Base-by-base conservation (phyloP, 2,888 invertebrate genomes). In the Hydrotaea cyrtoneurina region DNA sequence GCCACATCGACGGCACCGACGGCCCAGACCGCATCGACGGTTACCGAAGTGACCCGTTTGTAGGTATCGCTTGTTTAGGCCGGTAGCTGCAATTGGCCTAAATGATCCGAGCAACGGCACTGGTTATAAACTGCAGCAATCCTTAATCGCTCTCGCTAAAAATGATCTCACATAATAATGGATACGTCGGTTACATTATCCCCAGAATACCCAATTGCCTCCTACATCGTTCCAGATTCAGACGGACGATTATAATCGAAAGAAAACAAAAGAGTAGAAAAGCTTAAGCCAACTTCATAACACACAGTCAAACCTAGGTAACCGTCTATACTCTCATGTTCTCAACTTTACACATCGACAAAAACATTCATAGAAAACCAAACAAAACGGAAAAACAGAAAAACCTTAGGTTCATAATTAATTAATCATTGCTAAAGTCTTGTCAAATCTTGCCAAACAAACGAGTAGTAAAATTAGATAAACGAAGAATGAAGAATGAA, bases 31-130 rank as follows among this genome's bases (percentile, higher is more conserved):
- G 72, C 13, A 88, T 94, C 90, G 90, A 95, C 93, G 8, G 95
- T 95, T 90, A 95, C 95, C 77, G 95, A 95, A 93, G 95, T 95
- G 87, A 96, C 96, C 80, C 94, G 95, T 88, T 93, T 96, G 89
- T 95, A 94, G 93, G 88, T 87, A 83, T 84, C 88, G 81, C 86
- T 87, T 71, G 88, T 88, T 84, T 89, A 87, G 86, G 80, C 78
- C 86, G 85, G 87, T 85, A 79, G 57, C 81, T 80, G 77, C 78
- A 79, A 62, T 86, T 87, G 87, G 86, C 78, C 88, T 87, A 87
- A 86, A 75, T 81, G 80, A 75, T 15, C 59, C 21, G 5, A 17
- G 39, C 23, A 74, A 57, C 21, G 17, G 7, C 2, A 15, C 7
- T 39, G 39, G 39, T 13, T 39, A 8, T 39, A 21, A 66, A 55